Base-by-base conservation (phyloP, 2,888 invertebrate species). In the Hedya salicella region DNA sequence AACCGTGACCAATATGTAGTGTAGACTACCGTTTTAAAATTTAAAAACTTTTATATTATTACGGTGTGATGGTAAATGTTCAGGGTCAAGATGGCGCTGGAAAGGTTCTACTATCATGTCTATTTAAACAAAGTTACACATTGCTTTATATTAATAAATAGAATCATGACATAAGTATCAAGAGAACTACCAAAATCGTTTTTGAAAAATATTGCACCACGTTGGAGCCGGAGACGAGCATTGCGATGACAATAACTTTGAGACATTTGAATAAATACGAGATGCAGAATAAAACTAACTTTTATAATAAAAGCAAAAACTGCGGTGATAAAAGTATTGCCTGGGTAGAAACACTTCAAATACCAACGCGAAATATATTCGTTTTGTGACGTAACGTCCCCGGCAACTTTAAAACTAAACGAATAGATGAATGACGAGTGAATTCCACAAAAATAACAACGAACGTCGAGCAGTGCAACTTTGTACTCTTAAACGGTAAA, bases 401-500 rank as follows among this genome's bases (percentile, higher is more conserved):
- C 25, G 25, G 9, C 36, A 36, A 36, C 11, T 9, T 36, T 36
- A 2, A 11, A 9, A 36, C 36, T 11, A 11, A 36, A 36, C 36
- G 36, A 36, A 36, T 36, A 9, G 36, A 25, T 25, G 25, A 25
- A 9, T 36, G 36, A 36, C 36, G 36, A 36, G 6, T 11, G 36
- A 5, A 36, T 36, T 36, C 11, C 13, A 36, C 36, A 36, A 36
- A 36, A 36, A 36, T 9, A 8, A 11, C 36, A 2, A 11, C 25
- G 25, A 36, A 36, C 11, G 0, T 36, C 36, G 11, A 36, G 36
- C 36, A 6, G 6, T 25, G 36, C 36, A 11, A 36, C 36, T 36
- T 36, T 36, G 9, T 36, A 9, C 36, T 19, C 30, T 52, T 42
- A 52, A 52, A 42, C 32, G 42, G 32, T 50, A 40, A 62, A 62